Evolutionary conservation across 2,113 vertebrate genomes (phyloP).

Genomic region (Rhabdornis inornatus): DNA sequence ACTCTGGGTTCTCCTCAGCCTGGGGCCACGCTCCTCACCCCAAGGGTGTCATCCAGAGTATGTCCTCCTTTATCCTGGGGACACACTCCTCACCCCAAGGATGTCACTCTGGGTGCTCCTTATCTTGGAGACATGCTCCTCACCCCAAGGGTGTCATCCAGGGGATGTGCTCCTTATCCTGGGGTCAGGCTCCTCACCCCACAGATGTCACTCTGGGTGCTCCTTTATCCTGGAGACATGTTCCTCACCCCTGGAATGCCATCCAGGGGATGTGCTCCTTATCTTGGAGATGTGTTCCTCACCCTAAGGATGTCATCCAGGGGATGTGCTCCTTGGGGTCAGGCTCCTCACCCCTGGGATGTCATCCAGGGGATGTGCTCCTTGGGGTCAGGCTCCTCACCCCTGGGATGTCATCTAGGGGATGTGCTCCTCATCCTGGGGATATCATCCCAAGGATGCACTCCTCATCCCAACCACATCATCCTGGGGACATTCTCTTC

Average conservation of each 20-base stretch:
- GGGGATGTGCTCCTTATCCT: background rate
- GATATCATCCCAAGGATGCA: background rate
- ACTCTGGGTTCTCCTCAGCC: background rate
- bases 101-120: background rate
- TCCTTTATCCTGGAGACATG: background rate
- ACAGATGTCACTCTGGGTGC: background rate
- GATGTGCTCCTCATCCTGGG: accelerated
- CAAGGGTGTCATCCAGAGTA: background rate
- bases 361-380: background rate
- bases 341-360: background rate
- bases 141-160: accelerated
- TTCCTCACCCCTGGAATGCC: background rate
- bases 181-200: background rate
- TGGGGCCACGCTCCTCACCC: accelerated
- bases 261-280: accelerated
- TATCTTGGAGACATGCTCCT: accelerated
- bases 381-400: too few relatives aligned
- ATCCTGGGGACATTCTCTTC: accelerated
- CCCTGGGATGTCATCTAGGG: too few relatives aligned
- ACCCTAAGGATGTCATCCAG: accelerated
- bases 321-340: background rate
- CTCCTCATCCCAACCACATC: background rate
- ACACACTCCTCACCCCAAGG: accelerated
- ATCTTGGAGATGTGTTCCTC: accelerated
- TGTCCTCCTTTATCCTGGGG: background rate